phyloP scores from a whole-genome alignment of 2,113 vertebrate genomes.

The Lophius piscatorius region DNA sequence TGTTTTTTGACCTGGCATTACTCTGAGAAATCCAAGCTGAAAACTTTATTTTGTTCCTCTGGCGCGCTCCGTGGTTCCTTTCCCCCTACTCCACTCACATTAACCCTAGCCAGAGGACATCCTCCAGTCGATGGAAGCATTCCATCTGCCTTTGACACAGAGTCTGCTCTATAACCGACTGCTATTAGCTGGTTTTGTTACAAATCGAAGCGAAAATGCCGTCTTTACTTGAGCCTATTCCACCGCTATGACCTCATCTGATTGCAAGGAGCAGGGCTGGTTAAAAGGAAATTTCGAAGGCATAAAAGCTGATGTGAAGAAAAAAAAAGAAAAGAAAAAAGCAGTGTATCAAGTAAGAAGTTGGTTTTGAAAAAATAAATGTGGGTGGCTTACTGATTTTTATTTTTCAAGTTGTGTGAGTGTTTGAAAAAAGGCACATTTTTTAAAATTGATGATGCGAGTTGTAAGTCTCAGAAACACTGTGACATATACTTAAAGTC shows the following conservation, averaged over 20 bases:
- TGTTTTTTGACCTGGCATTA: constrained; percentile 74
- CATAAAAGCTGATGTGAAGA: constrained; percentile 40
- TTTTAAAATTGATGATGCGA: constrained; percentile 31
- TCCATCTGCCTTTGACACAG: constrained; percentile 76
- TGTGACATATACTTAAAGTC: constrained; percentile 13
- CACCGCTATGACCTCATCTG: constrained; percentile 70
- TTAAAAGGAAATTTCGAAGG: constrained; percentile 66
- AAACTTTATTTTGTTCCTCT: constrained; percentile 69
- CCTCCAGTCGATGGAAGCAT: constrained; percentile 76
- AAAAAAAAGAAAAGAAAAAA: constrained; percentile 25
- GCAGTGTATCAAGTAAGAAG: constrained; percentile 21
- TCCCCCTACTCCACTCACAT: constrained; percentile 75
- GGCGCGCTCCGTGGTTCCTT: constrained; percentile 51
- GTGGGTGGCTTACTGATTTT: constrained; percentile 18
- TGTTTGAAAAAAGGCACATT: constrained; percentile 36
- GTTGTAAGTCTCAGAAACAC: constrained; percentile 7
- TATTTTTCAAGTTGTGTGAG: constrained; percentile 14
- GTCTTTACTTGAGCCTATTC: constrained; percentile 62
- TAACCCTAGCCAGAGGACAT: constrained; percentile 78
- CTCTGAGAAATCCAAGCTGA: constrained; percentile 71
- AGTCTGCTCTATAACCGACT: constrained; percentile 70
- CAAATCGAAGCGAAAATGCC: constrained; percentile 63
- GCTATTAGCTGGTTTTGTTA: constrained; percentile 74
- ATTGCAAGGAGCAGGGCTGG: constrained; percentile 56
- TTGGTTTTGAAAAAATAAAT: constrained; percentile 21